Evolutionary conservation across 2,797 vertebrate genomes (phyloP), one percentile per base, ranked within the genome.

Genomic region (Margarornis squamiger): DNA sequence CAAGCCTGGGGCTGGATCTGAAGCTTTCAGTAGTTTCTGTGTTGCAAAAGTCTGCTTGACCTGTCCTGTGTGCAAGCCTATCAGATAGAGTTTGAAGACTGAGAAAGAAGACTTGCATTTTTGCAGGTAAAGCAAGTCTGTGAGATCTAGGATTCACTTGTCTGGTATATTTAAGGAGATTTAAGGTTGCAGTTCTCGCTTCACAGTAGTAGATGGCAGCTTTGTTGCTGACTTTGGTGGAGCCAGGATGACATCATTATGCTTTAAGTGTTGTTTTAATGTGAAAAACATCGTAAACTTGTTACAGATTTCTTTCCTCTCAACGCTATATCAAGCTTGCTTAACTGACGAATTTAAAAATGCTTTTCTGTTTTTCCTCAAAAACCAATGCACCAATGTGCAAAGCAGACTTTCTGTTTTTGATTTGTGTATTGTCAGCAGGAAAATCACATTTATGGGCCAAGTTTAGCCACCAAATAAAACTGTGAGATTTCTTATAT

Each of bases 191-290:
- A 65, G 34, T 63, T 62, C 58, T 92, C 72, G 68, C 78, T 91
- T 92, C 68, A 18, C 15, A 3, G 49, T 71, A 51, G 71, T 85
- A 49, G 72, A 75, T 89, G 86, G 75, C 92, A 92, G 43, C 76
- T 88, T 88, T 3, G 8, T 65, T 86, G 81, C 89, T 88, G 70
- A 63, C 79, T 92, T 86, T 46, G 62, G 34, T 91, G 68, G 58
- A 88, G 78, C 87, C 82, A 90, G 63, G 82, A 90, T 96, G 86
- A 95, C 86, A 86, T 96, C 85, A 88, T 80, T 91, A 7, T 83
- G 38, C 72, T 85, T 77, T 63, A 95, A 89, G 72, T 80, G 95
- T 83, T 92, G 62, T 86, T 88, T 78, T 91, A 78, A 84, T 75
- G 68, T 90, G 82, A 86, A 96, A 86, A 96, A 90, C 87, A 77